Percentiles rank a stretch among this genome's conserved stretches.
These are phyloP conservation scores for Silurus asotus DNA, from an alignment of 2,113 vertebrate species.

Conservation along the genomic window DNA sequence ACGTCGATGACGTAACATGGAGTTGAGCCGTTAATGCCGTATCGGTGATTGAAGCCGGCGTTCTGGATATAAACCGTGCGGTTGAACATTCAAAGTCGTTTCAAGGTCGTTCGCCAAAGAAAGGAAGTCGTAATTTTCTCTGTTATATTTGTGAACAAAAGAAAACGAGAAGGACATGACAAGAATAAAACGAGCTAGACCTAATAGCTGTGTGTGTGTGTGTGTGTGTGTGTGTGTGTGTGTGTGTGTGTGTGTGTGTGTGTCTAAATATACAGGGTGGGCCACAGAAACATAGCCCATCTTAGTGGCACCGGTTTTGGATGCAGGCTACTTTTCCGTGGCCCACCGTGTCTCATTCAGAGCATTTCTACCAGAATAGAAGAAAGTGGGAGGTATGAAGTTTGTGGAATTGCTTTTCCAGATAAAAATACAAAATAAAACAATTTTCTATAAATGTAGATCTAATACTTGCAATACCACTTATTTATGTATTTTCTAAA, in stretches of 20 bases:
- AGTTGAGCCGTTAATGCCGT: conserved; percentile 3
- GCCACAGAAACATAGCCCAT: too few species aligned
- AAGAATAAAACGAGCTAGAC: background rate
- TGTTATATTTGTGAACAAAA: background rate
- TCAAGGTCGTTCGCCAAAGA: background rate
- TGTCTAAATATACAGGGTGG: too few species aligned
- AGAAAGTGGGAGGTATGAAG: too few species aligned
- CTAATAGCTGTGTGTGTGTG: background rate
- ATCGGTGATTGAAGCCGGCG: conserved; percentile 23
- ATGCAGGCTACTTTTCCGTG: too few species aligned
- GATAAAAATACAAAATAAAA: too few species aligned
- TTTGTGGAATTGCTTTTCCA: too few species aligned
- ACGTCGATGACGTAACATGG: conserved; percentile 43
- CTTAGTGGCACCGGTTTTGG: too few species aligned
- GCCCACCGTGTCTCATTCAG: too few species aligned
- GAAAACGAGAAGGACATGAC: background rate
- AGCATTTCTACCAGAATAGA: too few species aligned
- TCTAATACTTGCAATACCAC: too few species aligned
- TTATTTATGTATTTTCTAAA: too few species aligned
- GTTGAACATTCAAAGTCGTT: conserved; percentile 57
- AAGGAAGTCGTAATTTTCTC: background rate
- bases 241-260: background rate
- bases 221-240: background rate
- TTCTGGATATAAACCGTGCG: conserved; percentile 55
- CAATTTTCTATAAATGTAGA: too few species aligned